A percentile compares a stretch with the other conserved stretches of the same genome.
Conservation (phyloP, 2,113 vertebrate genomes). For the Lepus americanus region DNA sequence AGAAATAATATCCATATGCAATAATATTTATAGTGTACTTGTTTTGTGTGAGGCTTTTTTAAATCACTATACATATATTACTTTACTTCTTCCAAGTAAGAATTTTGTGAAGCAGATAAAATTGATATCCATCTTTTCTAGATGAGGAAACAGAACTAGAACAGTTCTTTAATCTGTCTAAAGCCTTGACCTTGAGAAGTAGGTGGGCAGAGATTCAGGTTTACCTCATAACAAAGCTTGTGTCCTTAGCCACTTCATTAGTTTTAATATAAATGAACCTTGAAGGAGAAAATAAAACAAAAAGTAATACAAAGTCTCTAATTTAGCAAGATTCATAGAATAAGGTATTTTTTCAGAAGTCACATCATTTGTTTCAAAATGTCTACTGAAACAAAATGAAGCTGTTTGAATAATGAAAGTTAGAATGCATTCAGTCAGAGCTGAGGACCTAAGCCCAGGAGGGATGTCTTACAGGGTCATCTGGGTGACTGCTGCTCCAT, state of each 20-base stretch:
- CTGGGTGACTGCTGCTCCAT: too few relatives aligned
- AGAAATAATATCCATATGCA: background rate
- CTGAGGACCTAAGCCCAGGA: too few relatives aligned
- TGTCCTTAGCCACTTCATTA: background rate
- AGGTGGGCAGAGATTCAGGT: background rate
- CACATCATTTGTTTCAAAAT: background rate
- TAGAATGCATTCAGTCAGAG: too few relatives aligned
- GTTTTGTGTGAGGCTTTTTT: background rate
- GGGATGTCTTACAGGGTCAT: too few relatives aligned
- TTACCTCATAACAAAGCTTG: conserved; percentile 2
- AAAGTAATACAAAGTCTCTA: background rate
- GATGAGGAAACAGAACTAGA: background rate
- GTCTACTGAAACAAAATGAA: too few relatives aligned
- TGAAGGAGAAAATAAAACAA: background rate
- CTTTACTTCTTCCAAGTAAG: background rate
- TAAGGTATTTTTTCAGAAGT: background rate
- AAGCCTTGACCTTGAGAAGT: background rate
- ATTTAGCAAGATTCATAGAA: background rate
- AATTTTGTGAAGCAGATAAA: conserved; percentile 31
- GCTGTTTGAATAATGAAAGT: too few relatives aligned
- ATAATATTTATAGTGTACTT: background rate
- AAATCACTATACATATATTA: background rate
- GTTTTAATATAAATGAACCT: background rate
- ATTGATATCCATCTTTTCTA: background rate
- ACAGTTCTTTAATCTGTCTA: background rate